Evolutionary conservation across 2,888 invertebrate species (phyloP).

Genomic region (Patella caerulea): DNA sequence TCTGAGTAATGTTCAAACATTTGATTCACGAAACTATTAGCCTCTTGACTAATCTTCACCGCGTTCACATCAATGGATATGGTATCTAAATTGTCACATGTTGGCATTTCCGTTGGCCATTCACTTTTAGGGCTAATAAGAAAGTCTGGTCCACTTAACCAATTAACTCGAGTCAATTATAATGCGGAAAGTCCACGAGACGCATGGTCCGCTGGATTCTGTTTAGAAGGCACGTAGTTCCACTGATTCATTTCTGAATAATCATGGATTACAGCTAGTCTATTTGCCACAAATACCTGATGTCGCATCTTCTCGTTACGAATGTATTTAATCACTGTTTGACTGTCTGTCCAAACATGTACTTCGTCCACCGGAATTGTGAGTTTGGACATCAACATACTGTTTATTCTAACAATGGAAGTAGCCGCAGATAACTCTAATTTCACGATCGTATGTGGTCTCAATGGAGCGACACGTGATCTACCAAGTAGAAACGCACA

Average conservation of each 20-base stretch:
- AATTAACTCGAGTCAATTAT: not conserved
- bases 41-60: not conserved
- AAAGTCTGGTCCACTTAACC: too few species aligned
- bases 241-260: too few species aligned
- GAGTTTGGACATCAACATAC: not conserved
- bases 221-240: not conserved
- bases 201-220: not conserved
- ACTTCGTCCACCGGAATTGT: not conserved
- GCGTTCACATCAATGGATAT: conserved; percentile 7
- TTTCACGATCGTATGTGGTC: conserved; percentile 18
- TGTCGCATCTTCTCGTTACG: conserved; percentile 7
- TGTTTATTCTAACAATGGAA: conserved; percentile 1
- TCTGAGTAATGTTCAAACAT: conserved; percentile 1
- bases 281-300: conserved; percentile 21
- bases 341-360: conserved; percentile 15
- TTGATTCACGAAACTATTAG: not conserved
- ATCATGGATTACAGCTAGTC: conserved; percentile 12
- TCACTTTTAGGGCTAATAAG: too few species aligned
- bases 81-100: not conserved
- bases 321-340: conserved; percentile 12
- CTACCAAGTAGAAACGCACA: conserved; percentile 20
- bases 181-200: not conserved
- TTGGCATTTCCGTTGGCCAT: too few species aligned
- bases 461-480: conserved; percentile 17
- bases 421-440: conserved; percentile 23